Percentiles rank a stretch among this genome's conserved stretches.
phyloP scores from a whole-genome alignment of 2,797 vertebrate genomes.

The Sebastes ruberrimus region DNA sequence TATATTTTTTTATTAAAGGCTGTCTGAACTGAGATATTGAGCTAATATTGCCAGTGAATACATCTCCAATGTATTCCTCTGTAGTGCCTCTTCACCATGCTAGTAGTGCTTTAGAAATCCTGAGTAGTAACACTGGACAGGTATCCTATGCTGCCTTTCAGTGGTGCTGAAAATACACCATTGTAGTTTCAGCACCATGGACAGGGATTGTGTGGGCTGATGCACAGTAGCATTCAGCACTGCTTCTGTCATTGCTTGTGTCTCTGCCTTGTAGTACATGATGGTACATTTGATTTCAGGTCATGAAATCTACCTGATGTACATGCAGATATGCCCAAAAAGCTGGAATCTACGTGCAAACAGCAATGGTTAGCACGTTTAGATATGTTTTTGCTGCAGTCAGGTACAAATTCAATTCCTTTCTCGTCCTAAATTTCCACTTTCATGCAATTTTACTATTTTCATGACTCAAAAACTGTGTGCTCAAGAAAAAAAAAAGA shows the following conservation, averaged over 20 bases:
- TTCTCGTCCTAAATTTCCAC: accelerated
- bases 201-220: slow-evolving; percentile 26
- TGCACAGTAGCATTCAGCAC: neutral
- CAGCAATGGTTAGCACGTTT: neutral
- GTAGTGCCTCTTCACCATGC: neutral
- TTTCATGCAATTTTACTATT: neutral
- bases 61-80: neutral
- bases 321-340: neutral
- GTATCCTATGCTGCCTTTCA: neutral
- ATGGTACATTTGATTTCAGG: neutral
- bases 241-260: neutral
- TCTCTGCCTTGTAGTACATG: neutral
- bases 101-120: accelerated
- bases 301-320: neutral
- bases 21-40: neutral
- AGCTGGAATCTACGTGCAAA: neutral
- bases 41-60: neutral
- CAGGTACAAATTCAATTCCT: neutral
- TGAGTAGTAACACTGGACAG: too few relatives aligned
- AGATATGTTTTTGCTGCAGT: neutral
- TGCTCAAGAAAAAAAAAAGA: too few relatives aligned
- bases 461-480: slow-evolving; percentile 27
- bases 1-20: neutral
- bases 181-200: slow-evolving; percentile 57
- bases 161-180: neutral